A percentile compares a stretch with the other conserved stretches of the same genome.
phyloP scores from a whole-genome alignment of 2,113 vertebrate species.

The Haliaeetus leucogaster region DNA sequence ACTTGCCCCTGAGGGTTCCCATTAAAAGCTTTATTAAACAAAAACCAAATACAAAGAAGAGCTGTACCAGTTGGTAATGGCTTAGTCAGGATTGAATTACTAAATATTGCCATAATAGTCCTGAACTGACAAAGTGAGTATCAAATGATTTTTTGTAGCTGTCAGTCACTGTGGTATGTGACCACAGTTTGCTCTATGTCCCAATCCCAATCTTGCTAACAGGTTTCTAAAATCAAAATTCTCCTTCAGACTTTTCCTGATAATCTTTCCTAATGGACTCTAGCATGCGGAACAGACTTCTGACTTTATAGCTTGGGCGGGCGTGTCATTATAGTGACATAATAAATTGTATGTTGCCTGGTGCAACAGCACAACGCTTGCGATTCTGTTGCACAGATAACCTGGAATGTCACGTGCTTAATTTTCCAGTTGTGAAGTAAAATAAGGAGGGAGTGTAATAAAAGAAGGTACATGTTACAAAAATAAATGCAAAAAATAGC shows the following conservation, averaged over 20 bases:
- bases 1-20: background rate
- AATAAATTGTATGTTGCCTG: background rate
- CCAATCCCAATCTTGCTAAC: background rate
- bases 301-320: background rate
- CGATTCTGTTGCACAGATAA: background rate
- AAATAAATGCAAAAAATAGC: background rate
- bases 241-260: background rate
- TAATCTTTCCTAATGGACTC: background rate
- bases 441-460: background rate
- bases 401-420: background rate
- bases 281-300: background rate
- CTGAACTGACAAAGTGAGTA: constrained; percentile 38
- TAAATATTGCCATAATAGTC: constrained; percentile 57
- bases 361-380: background rate
- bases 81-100: constrained; percentile 23
- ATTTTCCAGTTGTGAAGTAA: background rate
- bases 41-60: constrained; percentile 22
- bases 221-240: background rate
- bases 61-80: constrained; percentile 9
- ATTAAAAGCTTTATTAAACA: constrained; percentile 40
- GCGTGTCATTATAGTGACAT: background rate
- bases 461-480: background rate
- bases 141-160: constrained; percentile 62
- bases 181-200: background rate
- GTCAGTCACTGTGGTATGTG: background rate